Conservation (phyloP, 2,888 invertebrate genomes). For the Hololepta plana region DNA sequence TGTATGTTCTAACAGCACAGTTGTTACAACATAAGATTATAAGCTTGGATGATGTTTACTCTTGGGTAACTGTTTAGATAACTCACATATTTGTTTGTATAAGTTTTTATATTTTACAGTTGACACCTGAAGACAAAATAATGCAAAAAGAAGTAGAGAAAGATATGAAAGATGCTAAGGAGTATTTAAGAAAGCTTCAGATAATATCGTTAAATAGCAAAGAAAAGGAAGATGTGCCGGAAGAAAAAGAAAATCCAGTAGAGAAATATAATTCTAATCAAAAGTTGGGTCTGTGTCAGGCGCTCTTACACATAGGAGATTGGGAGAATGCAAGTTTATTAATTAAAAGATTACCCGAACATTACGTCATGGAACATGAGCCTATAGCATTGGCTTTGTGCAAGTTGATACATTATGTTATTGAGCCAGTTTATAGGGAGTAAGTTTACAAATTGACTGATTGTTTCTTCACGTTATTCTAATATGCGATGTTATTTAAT, state of each 20-base stretch:
- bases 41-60: slow-evolving; percentile 70
- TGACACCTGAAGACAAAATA: slow-evolving; percentile 68
- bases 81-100: slow-evolving; percentile 1
- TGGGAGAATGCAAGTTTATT: slow-evolving; percentile 76
- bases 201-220: slow-evolving; percentile 67
- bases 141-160: slow-evolving; percentile 69
- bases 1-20: slow-evolving; percentile 80
- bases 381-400: slow-evolving; percentile 66
- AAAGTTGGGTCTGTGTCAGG: slow-evolving; percentile 84
- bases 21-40: slow-evolving; percentile 79
- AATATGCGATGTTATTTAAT: slow-evolving; percentile 19
- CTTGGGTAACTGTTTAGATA: too few relatives aligned
- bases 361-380: slow-evolving; percentile 57
- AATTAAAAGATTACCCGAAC: slow-evolving; percentile 66
- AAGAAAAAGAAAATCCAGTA: slow-evolving; percentile 49
- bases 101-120: slow-evolving; percentile 29
- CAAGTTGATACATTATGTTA: slow-evolving; percentile 59
- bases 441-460: slow-evolving; percentile 29
- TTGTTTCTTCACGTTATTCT: too few relatives aligned
- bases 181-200: slow-evolving; percentile 73
- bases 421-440: slow-evolving; percentile 75
- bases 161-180: slow-evolving; percentile 64
- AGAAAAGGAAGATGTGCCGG: slow-evolving; percentile 47
- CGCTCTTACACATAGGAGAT: slow-evolving; percentile 70
- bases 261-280: slow-evolving; percentile 57